These are phyloP conservation scores for Misgurnus anguillicaudatus DNA, from an alignment of 2,113 vertebrate species.

Conservation along the genomic window DNA sequence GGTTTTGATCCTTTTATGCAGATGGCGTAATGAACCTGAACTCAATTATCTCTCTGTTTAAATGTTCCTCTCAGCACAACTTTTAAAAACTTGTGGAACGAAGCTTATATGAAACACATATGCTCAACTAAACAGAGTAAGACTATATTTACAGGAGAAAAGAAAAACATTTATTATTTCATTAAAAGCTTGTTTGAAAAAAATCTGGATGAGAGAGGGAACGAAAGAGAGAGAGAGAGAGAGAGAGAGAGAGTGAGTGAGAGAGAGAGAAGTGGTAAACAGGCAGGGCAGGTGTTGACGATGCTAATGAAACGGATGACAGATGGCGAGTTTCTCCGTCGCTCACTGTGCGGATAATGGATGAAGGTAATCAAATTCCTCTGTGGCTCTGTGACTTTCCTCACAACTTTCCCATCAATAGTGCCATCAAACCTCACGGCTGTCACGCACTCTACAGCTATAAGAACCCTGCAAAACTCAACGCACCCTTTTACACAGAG, in stretches of 20 bases:
- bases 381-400: conserved; percentile 97
- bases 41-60: not conserved
- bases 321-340: conserved; percentile 97
- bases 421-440: conserved; percentile 71
- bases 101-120: conserved; percentile 25
- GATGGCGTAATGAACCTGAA: not conserved
- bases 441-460: conserved; percentile 39
- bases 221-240: conserved; percentile 7
- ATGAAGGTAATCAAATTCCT: conserved; percentile 99
- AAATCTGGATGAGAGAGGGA: conserved; percentile 36
- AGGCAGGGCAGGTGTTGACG: conserved; percentile 99
- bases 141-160: conserved; percentile 50
- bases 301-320: conserved; percentile 99
- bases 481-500: not conserved
- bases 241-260: conserved; percentile 53
- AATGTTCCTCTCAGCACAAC: not conserved
- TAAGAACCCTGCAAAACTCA: conserved; percentile 13
- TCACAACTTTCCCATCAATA: conserved; percentile 91
- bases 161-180: conserved; percentile 52
- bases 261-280: conserved; percentile 90
- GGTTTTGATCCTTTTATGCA: not conserved
- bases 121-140: conserved; percentile 38
- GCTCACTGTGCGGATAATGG: conserved; percentile 97
- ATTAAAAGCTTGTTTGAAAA: conserved; percentile 52
- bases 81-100: conserved; percentile 39